phyloP scores from a whole-genome alignment of 2,888 invertebrate species.

The Pseudoips prasinana region DNA sequence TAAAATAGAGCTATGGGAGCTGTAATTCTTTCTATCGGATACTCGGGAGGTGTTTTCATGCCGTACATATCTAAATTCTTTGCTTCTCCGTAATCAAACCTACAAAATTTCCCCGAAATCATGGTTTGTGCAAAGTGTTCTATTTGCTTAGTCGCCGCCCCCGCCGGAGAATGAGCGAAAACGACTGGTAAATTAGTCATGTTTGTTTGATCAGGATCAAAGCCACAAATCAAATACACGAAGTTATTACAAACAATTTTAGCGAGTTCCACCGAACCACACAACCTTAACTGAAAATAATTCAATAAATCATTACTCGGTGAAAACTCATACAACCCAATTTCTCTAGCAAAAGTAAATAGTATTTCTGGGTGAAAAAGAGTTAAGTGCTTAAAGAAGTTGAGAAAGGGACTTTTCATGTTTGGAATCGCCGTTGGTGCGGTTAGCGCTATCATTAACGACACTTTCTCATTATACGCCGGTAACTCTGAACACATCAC shows the following conservation, averaged over 20 bases:
- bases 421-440: slow-evolving; percentile 38
- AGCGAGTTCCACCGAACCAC: slow-evolving; percentile 13
- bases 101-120: slow-evolving; percentile 25
- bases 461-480: slow-evolving; percentile 83
- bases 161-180: slow-evolving; percentile 42
- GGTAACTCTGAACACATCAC: slow-evolving; percentile 83
- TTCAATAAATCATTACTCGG: slow-evolving; percentile 11
- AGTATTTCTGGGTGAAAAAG: slow-evolving; percentile 15
- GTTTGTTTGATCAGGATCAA: slow-evolving; percentile 19
- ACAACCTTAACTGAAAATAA: slow-evolving; percentile 10
- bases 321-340: slow-evolving; percentile 17
- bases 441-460: slow-evolving; percentile 52
- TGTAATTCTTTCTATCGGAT: slow-evolving; percentile 29
- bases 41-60: slow-evolving; percentile 25
- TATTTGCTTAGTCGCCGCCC: slow-evolving; percentile 65
- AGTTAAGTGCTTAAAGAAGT: slow-evolving; percentile 17
- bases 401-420: slow-evolving; percentile 23
- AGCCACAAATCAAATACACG: slow-evolving; percentile 19
- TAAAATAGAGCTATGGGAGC: slow-evolving; percentile 33
- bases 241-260: slow-evolving; percentile 22
- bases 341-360: slow-evolving; percentile 12
- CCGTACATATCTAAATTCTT: slow-evolving; percentile 16
- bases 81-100: slow-evolving; percentile 28
- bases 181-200: slow-evolving; percentile 24
- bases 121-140: slow-evolving; percentile 36